Conservation (phyloP, 2,113 vertebrate genomes). For the Phalacrocorax pelagicus region DNA sequence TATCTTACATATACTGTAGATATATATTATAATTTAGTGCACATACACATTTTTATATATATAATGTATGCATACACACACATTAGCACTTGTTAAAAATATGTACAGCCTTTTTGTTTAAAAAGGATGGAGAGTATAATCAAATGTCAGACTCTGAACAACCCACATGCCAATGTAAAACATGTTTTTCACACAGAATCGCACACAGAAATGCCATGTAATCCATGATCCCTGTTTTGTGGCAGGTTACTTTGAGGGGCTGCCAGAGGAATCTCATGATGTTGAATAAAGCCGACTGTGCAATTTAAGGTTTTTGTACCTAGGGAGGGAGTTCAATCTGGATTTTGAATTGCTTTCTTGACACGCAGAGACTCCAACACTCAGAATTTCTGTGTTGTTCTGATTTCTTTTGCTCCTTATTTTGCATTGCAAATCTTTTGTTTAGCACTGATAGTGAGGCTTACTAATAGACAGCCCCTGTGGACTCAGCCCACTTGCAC, state of each 20-base stretch:
- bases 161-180: not conserved
- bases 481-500: not conserved
- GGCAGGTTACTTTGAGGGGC: not conserved
- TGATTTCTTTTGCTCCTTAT: not conserved
- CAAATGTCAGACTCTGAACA: not conserved
- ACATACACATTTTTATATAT: fast-evolving
- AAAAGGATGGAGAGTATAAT: not conserved
- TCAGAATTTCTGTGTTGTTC: not conserved
- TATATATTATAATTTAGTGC: not conserved
- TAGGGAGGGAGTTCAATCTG: not conserved
- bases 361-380: not conserved
- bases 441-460: not conserved
- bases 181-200: no score
- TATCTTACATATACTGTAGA: not conserved
- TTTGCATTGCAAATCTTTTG: not conserved
- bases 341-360: not conserved
- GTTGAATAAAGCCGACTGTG: not conserved
- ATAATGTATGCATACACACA: not conserved
- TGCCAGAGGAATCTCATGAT: not conserved
- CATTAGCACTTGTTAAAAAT: not conserved
- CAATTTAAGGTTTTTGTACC: not conserved
- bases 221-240: not conserved
- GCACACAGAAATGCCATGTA: not conserved
- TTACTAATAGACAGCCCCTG: not conserved
- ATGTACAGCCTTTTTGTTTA: not conserved